phyloP scores from a whole-genome alignment of 2,888 invertebrate genomes.

The Nemapogon koenigi region DNA sequence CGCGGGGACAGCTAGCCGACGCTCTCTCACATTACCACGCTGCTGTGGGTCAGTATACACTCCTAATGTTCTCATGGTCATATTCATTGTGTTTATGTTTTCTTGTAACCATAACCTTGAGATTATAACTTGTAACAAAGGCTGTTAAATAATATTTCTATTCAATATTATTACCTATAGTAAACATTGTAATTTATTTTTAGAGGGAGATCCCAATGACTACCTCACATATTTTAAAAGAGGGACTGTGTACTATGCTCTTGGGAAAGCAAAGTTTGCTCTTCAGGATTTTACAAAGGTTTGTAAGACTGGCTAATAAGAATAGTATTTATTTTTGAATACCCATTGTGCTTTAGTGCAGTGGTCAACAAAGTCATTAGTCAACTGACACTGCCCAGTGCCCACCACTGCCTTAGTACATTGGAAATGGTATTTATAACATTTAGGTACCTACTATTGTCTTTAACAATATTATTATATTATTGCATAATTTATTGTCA shows the following conservation, averaged over 20 bases:
- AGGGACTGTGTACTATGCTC: slow-evolving; percentile 94
- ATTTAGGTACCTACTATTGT: too few species aligned
- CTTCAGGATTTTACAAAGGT: slow-evolving; percentile 88
- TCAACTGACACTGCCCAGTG: too few species aligned
- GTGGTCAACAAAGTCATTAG: too few species aligned
- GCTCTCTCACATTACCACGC: slow-evolving; percentile 97
- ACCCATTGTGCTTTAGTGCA: too few species aligned
- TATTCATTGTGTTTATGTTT: slow-evolving; percentile 9
- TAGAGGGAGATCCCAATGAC: slow-evolving; percentile 95
- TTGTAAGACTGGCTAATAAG: too few species aligned
- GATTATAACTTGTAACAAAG: background rate
- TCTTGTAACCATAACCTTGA: too few species aligned
- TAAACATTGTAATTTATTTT: slow-evolving; percentile 20
- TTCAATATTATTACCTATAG: background rate
- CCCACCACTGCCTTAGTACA: too few species aligned
- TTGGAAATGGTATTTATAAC: too few species aligned
- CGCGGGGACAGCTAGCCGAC: slow-evolving; percentile 92
- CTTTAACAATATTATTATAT: too few species aligned
- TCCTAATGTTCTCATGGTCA: slow-evolving; percentile 16
- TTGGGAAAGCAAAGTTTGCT: slow-evolving; percentile 95
- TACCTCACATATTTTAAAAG: slow-evolving; percentile 96
- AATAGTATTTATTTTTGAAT: too few species aligned
- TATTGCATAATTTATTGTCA: too few species aligned
- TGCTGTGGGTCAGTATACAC: slow-evolving; percentile 94
- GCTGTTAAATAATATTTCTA: background rate